A percentile compares a stretch with the other conserved stretches of the same genome.
These are phyloP conservation scores for Blera fallax DNA, from an alignment of 2,888 invertebrate species.

Conservation along the genomic window DNA sequence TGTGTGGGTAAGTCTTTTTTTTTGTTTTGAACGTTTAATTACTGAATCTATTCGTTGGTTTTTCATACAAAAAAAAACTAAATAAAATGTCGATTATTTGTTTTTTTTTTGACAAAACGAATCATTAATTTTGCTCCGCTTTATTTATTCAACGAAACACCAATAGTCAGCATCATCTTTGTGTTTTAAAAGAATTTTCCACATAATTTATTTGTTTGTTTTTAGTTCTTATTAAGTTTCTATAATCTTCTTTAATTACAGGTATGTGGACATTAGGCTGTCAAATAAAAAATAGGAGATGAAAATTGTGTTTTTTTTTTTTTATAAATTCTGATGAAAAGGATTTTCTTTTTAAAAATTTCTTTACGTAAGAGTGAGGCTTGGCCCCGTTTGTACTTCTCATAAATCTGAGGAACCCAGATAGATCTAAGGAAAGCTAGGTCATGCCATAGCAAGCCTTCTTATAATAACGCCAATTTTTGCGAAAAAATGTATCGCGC, in stretches of 20 bases:
- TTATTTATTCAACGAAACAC: not conserved
- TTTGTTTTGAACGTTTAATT: slow-evolving; percentile 13
- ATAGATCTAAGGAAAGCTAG: no score
- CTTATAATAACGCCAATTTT: no score
- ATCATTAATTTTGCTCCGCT: not conserved
- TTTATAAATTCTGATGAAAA: no score
- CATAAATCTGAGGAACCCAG: no score
- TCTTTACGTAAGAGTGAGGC: no score
- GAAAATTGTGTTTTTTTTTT: no score
- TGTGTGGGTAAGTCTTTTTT: slow-evolving; percentile 32
- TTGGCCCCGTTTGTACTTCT: no score
- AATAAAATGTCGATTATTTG: not conserved
- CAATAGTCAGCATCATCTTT: not conserved
- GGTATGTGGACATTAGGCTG: no score
- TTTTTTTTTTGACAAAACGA: not conserved
- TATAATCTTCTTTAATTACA: not conserved
- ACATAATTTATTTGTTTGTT: not conserved
- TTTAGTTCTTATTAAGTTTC: not conserved
- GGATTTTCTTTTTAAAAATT: no score
- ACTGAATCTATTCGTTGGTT: slow-evolving; percentile 8
- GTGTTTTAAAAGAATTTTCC: not conserved
- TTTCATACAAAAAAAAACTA: not conserved
- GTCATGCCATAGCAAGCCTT: no score
- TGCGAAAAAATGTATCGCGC: no score
- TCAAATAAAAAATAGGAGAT: no score